phyloP scores from a whole-genome alignment of 2,888 invertebrate genomes.

The Troglohyphantes excavatus region DNA sequence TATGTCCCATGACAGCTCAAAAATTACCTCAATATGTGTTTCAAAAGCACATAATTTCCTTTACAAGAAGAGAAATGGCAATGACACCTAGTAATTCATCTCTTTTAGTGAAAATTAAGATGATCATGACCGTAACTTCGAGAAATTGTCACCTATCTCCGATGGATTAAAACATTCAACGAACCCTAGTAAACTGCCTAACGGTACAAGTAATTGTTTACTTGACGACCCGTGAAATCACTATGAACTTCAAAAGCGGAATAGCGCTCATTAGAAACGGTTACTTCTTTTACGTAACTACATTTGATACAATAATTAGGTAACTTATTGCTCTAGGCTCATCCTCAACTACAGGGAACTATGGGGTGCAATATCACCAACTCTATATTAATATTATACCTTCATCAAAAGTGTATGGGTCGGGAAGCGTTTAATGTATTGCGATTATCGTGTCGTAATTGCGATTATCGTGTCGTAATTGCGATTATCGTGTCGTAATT shows the following conservation, averaged over 20 bases:
- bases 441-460: too few relatives aligned
- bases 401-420: too few relatives aligned
- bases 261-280: neutral
- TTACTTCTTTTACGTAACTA: neutral
- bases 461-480: too few relatives aligned
- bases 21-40: neutral
- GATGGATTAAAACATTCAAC: neutral
- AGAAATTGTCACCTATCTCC: neutral
- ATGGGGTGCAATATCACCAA: too few relatives aligned
- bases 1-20: too few relatives aligned
- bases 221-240: constrained; percentile 26
- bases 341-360: too few relatives aligned
- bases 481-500: too few relatives aligned
- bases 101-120: neutral
- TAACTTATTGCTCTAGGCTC: too few relatives aligned
- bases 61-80: neutral
- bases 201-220: neutral
- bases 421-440: too few relatives aligned
- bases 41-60: neutral
- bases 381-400: too few relatives aligned
- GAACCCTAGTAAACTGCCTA: neutral
- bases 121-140: neutral
- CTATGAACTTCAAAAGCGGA: constrained; percentile 27
- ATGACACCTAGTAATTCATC: too few relatives aligned
- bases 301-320: too few relatives aligned